Percentiles rank a stretch among this genome's conserved stretches.
Evolutionary conservation across 2,113 vertebrate species (phyloP).

Genomic region (Ammodytes marinus): DNA sequence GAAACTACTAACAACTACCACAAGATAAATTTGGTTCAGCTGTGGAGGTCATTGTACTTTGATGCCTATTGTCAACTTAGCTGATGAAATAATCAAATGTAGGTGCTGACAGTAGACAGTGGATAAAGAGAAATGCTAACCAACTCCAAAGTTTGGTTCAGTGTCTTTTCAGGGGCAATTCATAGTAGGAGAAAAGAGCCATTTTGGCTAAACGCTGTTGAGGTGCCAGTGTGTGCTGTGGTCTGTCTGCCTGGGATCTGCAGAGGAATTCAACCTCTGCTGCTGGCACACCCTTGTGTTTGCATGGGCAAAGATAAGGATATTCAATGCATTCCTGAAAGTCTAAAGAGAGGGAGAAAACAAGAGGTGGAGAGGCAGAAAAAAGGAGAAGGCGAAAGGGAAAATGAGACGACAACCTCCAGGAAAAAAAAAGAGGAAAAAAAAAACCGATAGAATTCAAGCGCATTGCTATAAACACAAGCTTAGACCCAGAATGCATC

Average conservation of each 20-base stretch:
- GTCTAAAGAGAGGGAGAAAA: slow-evolving; percentile 39
- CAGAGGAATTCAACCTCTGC: slow-evolving; percentile 73
- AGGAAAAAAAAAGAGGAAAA: slow-evolving; percentile 18
- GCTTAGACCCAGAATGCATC: background rate
- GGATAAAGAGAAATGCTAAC: background rate
- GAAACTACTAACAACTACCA: background rate
- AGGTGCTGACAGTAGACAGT: background rate
- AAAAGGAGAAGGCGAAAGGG: background rate
- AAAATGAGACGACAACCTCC: slow-evolving; percentile 31
- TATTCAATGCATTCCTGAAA: slow-evolving; percentile 77
- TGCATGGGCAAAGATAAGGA: slow-evolving; percentile 79
- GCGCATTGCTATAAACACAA: slow-evolving; percentile 13
- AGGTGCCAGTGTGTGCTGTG: slow-evolving; percentile 49
- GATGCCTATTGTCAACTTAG: background rate
- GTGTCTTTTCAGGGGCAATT: background rate
- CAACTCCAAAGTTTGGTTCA: background rate
- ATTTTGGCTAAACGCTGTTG: slow-evolving; percentile 17
- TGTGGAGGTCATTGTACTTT: background rate
- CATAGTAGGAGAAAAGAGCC: slow-evolving; percentile 8
- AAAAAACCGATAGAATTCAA: slow-evolving; percentile 15
- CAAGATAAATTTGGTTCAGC: background rate
- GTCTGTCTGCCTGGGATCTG: slow-evolving; percentile 53
- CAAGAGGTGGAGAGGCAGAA: slow-evolving; percentile 3
- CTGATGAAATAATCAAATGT: background rate
- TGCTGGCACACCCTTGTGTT: slow-evolving; percentile 72